Evolutionary conservation across 2,888 invertebrate species (phyloP).

Genomic region (Odontothrips loti): DNA sequence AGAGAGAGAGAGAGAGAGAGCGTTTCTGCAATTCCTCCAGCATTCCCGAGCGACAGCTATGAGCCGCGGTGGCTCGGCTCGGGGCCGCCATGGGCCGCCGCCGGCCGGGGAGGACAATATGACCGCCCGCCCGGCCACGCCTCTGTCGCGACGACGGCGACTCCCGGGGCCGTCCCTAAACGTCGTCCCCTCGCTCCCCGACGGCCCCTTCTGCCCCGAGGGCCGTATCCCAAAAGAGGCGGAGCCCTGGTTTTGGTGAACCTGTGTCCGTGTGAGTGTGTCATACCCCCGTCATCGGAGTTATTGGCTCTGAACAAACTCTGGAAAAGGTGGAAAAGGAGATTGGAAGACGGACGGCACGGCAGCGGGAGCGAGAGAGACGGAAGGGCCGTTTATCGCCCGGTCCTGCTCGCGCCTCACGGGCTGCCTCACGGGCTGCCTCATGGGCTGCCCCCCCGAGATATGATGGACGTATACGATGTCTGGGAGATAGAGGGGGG

Average conservation of each 20-base stretch:
- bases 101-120: neutral
- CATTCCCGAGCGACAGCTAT: slow-evolving; percentile 8
- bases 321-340: neutral
- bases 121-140: neutral
- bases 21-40: slow-evolving; percentile 19
- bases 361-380: neutral
- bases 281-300: neutral
- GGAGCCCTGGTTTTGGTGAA: neutral
- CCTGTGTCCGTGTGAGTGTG: neutral
- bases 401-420: neutral
- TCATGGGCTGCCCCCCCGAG: neutral
- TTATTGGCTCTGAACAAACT: neutral
- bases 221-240: too few species aligned
- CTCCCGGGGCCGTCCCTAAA: neutral
- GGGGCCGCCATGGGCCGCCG: neutral
- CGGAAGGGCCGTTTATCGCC: neutral
- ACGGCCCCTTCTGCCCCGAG: neutral
- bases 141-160: neutral
- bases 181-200: neutral
- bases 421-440: too few species aligned
- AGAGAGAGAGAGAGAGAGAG: neutral
- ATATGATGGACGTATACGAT: slow-evolving; percentile 20
- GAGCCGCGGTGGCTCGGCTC: slow-evolving; percentile 19
- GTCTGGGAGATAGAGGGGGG: slow-evolving; percentile 8
- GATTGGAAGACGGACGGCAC: neutral